Conservation (phyloP, 2,797 vertebrate species). For the Mormyrops attenuatus region DNA sequence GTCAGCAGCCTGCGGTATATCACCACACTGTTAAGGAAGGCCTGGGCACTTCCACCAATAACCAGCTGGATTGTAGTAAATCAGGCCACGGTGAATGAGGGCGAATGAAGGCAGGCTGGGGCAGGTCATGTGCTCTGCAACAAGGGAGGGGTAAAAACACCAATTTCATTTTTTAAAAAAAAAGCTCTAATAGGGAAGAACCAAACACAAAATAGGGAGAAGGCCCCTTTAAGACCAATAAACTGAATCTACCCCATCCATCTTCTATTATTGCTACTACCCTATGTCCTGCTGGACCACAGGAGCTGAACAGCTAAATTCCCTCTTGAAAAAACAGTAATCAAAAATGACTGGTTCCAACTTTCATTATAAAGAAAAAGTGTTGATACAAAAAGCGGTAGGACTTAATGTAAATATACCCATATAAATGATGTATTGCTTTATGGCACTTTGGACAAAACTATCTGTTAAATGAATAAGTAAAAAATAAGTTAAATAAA, state of each 20-base stretch:
- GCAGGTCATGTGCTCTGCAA: neutral
- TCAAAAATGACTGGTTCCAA: neutral
- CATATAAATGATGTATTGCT: neutral
- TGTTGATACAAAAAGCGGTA: neutral
- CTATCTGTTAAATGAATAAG: neutral
- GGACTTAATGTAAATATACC: neutral
- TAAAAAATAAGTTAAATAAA: neutral
- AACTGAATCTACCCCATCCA: neutral
- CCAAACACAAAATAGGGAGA: neutral
- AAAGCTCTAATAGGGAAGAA: neutral
- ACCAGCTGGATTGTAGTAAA: neutral
- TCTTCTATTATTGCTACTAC: neutral
- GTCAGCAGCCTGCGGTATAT: neutral
- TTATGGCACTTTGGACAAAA: neutral
- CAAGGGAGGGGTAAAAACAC: neutral
- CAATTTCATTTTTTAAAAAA: neutral
- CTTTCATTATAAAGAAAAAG: neutral
- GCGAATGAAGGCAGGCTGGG: neutral
- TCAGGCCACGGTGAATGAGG: neutral
- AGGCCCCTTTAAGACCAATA: neutral
- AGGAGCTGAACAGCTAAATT: neutral
- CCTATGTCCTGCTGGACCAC: neutral
- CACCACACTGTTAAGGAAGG: neutral
- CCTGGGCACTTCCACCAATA: neutral
- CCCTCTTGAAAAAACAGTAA: neutral